Base-by-base conservation (phyloP, 2,797 vertebrate genomes). In the Alosa sapidissima region DNA sequence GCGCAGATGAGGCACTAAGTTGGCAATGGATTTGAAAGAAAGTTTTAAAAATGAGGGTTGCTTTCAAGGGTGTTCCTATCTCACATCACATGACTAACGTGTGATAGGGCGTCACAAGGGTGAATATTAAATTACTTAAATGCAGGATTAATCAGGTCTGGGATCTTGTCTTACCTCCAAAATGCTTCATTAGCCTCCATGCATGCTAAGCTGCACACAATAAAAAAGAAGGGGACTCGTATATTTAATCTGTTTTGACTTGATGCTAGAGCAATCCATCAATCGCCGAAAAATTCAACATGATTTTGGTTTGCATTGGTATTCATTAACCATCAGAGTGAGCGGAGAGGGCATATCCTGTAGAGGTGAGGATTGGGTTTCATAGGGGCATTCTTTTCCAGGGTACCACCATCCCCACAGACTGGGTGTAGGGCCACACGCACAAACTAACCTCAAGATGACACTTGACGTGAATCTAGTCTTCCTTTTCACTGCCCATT, bases 311-410 rank as follows among this genome's bases (percentile, higher is more conserved):
- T 86, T 87, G 84, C 87, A 83, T 33, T 88, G 87, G 86, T 87
- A 89, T 89, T 91, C 88, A 90, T 90, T 90, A 90, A 83, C 85
- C 89, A 89, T 90, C 88, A 87, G 85, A 82, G 13, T 47, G 41
- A 78, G 72, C 62, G 83, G 68, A 83, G 84, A 81, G 84, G 81
- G 85, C 83, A 83, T 87, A 88, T 91, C 87, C 89, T 90, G 87
- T 86, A 89, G 89, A 88, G 90, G 88, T 85, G 33, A 68, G 84
- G 87, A 84, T 92, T 88, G 72, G 75, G 86, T 92, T 92, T 89
- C 90, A 91, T 92, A 91, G 88, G 91, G 91, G 90, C 33, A 81
- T 87, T 81, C 86, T 88, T 91, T 86, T 84, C 72, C 87, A 82
- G 81, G 52, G 82, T 83, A 90, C 85, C 78, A 87, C 87, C 85